Conservation (phyloP, 2,888 invertebrate species). For the Lithophane semibrunnea region DNA sequence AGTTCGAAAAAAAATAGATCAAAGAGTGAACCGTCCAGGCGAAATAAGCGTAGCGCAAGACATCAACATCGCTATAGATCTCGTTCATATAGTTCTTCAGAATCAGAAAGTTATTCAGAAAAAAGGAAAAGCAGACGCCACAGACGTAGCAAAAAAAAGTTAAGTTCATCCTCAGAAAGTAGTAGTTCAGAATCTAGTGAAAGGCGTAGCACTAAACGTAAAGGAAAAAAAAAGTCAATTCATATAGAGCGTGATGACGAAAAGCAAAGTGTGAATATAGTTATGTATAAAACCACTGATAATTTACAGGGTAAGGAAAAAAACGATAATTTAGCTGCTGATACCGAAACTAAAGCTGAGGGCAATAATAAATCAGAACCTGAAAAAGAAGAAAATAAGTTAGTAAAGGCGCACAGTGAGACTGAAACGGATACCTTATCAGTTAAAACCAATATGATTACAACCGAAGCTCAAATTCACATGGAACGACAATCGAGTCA, state of each 20-base stretch:
- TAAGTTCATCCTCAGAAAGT: slow-evolving; percentile 83
- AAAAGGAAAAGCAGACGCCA: slow-evolving; percentile 85
- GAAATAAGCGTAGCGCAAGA: slow-evolving; percentile 77
- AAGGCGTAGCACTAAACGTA: slow-evolving; percentile 83
- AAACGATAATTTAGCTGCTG: slow-evolving; percentile 64
- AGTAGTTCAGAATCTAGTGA: slow-evolving; percentile 87
- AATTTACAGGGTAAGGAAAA: slow-evolving; percentile 69
- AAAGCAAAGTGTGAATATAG: slow-evolving; percentile 87
- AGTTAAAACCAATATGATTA: slow-evolving; percentile 87
- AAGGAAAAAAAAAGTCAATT: slow-evolving; percentile 87
- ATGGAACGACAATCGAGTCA: slow-evolving; percentile 86
- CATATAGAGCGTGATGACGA: slow-evolving; percentile 85
- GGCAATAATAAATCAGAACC: slow-evolving; percentile 78
- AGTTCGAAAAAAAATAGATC: slow-evolving; percentile 85
- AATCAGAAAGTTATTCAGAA: slow-evolving; percentile 79
- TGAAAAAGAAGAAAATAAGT: slow-evolving; percentile 73
- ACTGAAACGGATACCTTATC: slow-evolving; percentile 88
- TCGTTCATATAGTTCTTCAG: slow-evolving; percentile 82
- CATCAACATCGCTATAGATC: slow-evolving; percentile 78
- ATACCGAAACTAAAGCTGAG: slow-evolving; percentile 64
- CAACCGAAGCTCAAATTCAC: slow-evolving; percentile 89
- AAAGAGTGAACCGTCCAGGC: slow-evolving; percentile 86
- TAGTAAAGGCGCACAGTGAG: slow-evolving; percentile 82
- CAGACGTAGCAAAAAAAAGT: slow-evolving; percentile 85
- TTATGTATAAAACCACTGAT: slow-evolving; percentile 82